A percentile compares a stretch with the other conserved stretches of the same genome.
phyloP scores from a whole-genome alignment of 1,140 invertebrate genomes.

The Apocrypta bakeri region DNA sequence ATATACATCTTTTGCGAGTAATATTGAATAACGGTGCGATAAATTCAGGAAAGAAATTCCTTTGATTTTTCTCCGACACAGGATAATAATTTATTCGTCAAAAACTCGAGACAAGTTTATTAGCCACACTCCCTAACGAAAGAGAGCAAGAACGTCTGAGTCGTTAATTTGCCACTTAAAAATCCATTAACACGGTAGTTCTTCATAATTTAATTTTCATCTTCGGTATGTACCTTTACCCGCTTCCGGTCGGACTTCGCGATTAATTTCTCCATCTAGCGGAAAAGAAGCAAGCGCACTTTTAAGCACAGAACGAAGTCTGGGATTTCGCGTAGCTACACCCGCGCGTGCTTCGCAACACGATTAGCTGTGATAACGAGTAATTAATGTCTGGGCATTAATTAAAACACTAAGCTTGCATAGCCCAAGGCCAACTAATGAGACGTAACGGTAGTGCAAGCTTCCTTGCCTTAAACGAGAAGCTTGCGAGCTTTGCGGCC shows the following conservation, averaged over 20 bases:
- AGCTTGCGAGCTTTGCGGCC: neutral
- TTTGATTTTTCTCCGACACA: too few species aligned
- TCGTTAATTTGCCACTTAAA: slow-evolving; percentile 3
- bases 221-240: neutral
- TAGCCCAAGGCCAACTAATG: slow-evolving; percentile 23
- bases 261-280: slow-evolving; percentile 33
- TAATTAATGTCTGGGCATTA: slow-evolving; percentile 50
- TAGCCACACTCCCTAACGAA: neutral
- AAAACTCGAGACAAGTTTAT: neutral
- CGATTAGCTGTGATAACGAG: slow-evolving; percentile 57
- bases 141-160: neutral
- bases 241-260: neutral
- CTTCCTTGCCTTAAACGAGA: neutral
- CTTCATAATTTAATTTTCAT: slow-evolving; percentile 21
- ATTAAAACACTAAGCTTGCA: slow-evolving; percentile 47
- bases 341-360: neutral
- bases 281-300: neutral
- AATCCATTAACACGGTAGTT: neutral
- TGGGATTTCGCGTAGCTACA: neutral
- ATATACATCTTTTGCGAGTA: too few species aligned
- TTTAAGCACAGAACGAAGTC: neutral
- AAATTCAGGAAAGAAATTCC: too few species aligned
- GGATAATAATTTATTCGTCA: neutral
- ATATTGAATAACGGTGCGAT: too few species aligned
- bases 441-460: slow-evolving; percentile 23